Base-by-base conservation (phyloP, 2,888 invertebrate species). In the Cerastis leucographa region DNA sequence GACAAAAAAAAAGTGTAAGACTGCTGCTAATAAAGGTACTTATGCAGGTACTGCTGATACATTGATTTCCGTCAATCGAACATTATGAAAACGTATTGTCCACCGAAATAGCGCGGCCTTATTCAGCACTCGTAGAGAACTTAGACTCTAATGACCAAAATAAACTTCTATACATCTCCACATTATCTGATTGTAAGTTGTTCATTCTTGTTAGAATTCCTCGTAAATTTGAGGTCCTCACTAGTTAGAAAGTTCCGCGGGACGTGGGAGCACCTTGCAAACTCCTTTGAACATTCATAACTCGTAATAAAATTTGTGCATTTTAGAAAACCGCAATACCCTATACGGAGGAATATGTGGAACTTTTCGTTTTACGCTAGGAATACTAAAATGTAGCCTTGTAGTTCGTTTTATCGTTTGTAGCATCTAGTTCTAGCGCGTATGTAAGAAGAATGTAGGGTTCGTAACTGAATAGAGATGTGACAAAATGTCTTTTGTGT, bases 251-350 rank as follows among this genome's bases (percentile, higher is more conserved):
- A 86, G 70, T 87, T 85, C 46, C 29, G 61, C 42, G 81, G 73
- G 68, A 85, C 76, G 74, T 68, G 59, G 64, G 59, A 81, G 79
- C 80, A 83, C 74, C 78, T 87, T 72, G 68, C 59, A 62, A 81
- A 81, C 78, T 87, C 76, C 75, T 85, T 85, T 87, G 79, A 80
- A 72, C 74, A 87, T 83, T 85, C 86, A 76, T 80, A 87, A 83
- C 86, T 85, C 81, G 77, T 77, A 81, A 83, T 80, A 87, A 87
- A 81, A 81, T 81, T 87, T 85, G 76, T 80, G 80, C 80, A 87
- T 87, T 83, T 81, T 79, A 75, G 70, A 78, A 84, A 81, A 85
- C 81, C 86, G 77, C 81, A 76, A 83, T 83, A 78, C 71, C 66
- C 65, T 61, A 73, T 85, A 80, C 62, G 68, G 59, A 44, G 64